Evolutionary conservation across 2,113 vertebrate species (phyloP).

Genomic region (Oncorhynchus masou): DNA sequence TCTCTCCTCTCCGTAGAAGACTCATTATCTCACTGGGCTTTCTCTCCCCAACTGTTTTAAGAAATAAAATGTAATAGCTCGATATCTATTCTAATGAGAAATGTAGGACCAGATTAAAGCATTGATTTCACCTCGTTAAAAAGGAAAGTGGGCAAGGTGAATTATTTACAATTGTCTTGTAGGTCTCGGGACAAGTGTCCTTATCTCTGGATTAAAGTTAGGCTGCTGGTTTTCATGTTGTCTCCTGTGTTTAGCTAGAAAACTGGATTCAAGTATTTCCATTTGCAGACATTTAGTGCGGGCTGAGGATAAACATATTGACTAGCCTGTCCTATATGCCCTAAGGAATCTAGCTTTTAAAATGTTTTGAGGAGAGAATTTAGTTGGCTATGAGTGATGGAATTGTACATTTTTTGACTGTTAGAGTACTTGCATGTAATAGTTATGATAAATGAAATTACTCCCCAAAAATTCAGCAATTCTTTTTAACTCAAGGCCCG

Average conservation of each 20-base stretch:
- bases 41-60: conserved; percentile 7
- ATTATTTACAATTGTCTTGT: conserved; percentile 9
- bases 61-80: conserved; percentile 25
- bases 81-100: conserved; percentile 36
- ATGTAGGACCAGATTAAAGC: conserved; percentile 29
- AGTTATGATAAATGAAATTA: too few relatives aligned
- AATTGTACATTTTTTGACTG: too few relatives aligned
- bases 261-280: too few relatives aligned
- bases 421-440: too few relatives aligned
- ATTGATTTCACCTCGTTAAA: conserved; percentile 30
- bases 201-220: not conserved
- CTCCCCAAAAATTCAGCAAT: too few relatives aligned
- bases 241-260: not conserved
- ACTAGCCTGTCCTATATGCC: too few relatives aligned
- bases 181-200: not conserved
- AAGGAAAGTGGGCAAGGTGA: conserved; percentile 14
- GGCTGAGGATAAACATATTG: too few relatives aligned
- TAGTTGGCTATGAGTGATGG: too few relatives aligned
- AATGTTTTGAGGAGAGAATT: too few relatives aligned
- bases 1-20: not conserved
- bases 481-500: too few relatives aligned
- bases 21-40: conserved; percentile 9
- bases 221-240: not conserved
- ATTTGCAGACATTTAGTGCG: too few relatives aligned
- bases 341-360: too few relatives aligned